Base-by-base conservation (phyloP, 2,113 vertebrate genomes). In the Shinisaurus crocodilurus region DNA sequence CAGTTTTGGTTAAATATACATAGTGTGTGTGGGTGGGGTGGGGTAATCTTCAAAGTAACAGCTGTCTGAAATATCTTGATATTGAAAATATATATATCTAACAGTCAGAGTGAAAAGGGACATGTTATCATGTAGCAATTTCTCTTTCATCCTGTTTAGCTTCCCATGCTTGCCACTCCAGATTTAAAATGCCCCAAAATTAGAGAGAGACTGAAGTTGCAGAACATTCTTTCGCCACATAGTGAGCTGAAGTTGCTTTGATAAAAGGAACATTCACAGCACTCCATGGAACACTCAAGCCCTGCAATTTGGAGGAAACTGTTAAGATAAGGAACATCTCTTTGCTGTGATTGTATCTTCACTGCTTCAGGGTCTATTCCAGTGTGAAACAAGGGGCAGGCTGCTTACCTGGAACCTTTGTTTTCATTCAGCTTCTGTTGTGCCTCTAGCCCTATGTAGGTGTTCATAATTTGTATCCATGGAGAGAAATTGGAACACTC, bases 61-160 rank as follows among this genome's bases (percentile, higher is more conserved):
- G 3, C 50, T 45, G 60, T 82, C 65, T 32, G 67, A 23, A 82
- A 82, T 34, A 63, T 74, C 69, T 82, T 43, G 15, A 48, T 13
- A 34, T 0, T 89, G 50, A 57, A 60, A 74, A 15, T 50, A 16
- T 57, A 34, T 60, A 60, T 43, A 72, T 60, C 20, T 70, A 32
- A 45, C 20, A 1, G 1, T 10, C 27, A n/a, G 10, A 76, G 45
- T 81, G 3, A 37, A 13, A 32, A 18, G 37, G n/a, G 83, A 32
- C 50, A 74, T 69, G 69, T 57, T 86, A 75, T 57, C 48, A 72
- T 74, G 81, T n/a, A 60, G 27, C 79, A 82, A 82, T 72, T 89
- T 87, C 40, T 89, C 25, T 80, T 87, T 69, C 60, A 69, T 88
- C 13, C n/a, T 18, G 6, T 54, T 70, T 54, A 88, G n/a, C 34